Percentiles rank a stretch among this genome's conserved stretches.
These are phyloP conservation scores for Drosophila busckii DNA, from an alignment of 1,140 invertebrate species.

Conservation along the genomic window DNA sequence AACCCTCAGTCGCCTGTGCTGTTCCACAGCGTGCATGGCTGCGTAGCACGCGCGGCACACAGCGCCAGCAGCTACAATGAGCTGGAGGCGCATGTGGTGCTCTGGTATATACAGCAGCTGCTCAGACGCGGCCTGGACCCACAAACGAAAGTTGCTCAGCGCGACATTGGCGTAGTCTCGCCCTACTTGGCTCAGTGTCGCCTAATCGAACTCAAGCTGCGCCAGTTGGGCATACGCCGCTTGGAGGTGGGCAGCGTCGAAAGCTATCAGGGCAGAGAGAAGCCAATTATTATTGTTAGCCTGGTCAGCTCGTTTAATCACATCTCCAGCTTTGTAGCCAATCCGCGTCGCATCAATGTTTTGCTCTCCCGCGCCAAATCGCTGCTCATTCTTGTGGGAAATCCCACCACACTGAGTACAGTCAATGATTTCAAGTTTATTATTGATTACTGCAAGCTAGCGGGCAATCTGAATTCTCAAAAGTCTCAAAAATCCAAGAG, in stretches of 20 bases:
- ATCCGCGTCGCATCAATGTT: slow-evolving; percentile 90
- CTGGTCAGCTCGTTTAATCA: slow-evolving; percentile 84
- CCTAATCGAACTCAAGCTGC: slow-evolving; percentile 53
- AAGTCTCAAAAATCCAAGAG: neutral
- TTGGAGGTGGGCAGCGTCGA: slow-evolving; percentile 89
- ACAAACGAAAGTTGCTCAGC: slow-evolving; percentile 71
- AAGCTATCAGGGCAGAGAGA: slow-evolving; percentile 91
- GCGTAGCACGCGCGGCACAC: neutral
- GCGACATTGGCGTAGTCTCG: slow-evolving; percentile 89
- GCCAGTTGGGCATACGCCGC: slow-evolving; percentile 15
- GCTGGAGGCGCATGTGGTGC: slow-evolving; percentile 82
- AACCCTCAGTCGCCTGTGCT: slow-evolving; percentile 81
- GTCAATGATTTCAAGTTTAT: slow-evolving; percentile 17
- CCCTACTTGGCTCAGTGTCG: slow-evolving; percentile 86
- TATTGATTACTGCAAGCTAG: slow-evolving; percentile 22
- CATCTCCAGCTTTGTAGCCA: slow-evolving; percentile 86
- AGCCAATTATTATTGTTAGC: slow-evolving; percentile 86
- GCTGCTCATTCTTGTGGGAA: slow-evolving; percentile 88
- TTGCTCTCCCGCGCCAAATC: slow-evolving; percentile 88
- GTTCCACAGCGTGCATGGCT: slow-evolving; percentile 82
- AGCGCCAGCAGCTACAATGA: slow-evolving; percentile 13
- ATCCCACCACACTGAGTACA: slow-evolving; percentile 80
- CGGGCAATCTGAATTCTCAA: slow-evolving; percentile 3
- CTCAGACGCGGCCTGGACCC: slow-evolving; percentile 50
- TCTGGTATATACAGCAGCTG: slow-evolving; percentile 79